Evolutionary conservation across 2,113 vertebrate species (phyloP).

Genomic region (Gnathonemus longibarbis): DNA sequence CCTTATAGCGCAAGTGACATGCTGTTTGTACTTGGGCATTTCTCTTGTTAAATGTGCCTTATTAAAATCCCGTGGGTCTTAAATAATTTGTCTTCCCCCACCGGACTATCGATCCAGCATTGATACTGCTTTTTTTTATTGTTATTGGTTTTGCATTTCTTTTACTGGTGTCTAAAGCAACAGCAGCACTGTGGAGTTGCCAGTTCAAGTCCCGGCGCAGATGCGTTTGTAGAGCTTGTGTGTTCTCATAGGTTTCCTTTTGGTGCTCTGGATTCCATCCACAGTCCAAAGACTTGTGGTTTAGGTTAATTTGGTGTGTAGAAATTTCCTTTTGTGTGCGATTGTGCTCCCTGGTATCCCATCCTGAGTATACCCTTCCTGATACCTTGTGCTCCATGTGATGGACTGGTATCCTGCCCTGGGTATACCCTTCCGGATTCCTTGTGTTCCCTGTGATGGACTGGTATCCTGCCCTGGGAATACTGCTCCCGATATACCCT

Average conservation of each 20-base stretch:
- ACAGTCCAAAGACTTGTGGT: not conserved
- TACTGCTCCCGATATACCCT: not conserved
- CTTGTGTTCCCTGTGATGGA: not conserved
- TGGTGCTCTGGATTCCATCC: not conserved
- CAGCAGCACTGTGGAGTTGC: not conserved
- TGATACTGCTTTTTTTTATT: not conserved
- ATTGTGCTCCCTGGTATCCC: not conserved
- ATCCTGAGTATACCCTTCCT: no score
- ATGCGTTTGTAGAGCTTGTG: not conserved
- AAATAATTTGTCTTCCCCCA: not conserved
- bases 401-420: not conserved
- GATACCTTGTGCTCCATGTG: not conserved
- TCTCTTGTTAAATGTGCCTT: not conserved
- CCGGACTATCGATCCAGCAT: not conserved
- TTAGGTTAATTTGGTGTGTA: not conserved
- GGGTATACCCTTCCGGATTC: no score
- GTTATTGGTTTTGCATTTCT: not conserved
- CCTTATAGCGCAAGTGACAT: not conserved
- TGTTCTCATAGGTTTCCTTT: not conserved
- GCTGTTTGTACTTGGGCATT: not conserved
- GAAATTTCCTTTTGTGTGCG: not conserved
- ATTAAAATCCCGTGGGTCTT: not conserved
- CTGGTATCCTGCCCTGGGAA: not conserved
- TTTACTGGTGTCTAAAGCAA: not conserved
- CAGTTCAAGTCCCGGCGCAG: not conserved